Conservation (phyloP, 2,888 invertebrate genomes). For the Zaprionus obscuricornis region DNA sequence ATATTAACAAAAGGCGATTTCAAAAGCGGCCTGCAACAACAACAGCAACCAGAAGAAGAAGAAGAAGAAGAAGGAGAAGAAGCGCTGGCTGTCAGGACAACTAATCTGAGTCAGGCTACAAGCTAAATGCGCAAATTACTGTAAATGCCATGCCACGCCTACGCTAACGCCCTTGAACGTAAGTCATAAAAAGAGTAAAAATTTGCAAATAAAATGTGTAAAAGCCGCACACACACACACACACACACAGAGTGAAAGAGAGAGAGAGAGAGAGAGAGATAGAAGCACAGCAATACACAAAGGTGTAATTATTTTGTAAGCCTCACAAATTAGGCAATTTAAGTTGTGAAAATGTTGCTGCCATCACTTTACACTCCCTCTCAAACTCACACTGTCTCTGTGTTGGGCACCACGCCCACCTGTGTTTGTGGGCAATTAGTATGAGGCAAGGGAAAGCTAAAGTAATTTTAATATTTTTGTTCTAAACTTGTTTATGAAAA, state of each 20-base stretch:
- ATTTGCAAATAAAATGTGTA: slow-evolving; percentile 20
- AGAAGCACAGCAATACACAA: slow-evolving; percentile 25
- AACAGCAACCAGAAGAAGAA: no score
- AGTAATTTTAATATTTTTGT: slow-evolving; percentile 19
- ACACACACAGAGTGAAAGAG: no score
- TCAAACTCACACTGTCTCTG: slow-evolving; percentile 11
- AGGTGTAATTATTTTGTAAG: slow-evolving; percentile 76
- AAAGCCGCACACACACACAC: slow-evolving; percentile 6
- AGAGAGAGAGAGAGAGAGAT: not conserved
- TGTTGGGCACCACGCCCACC: not conserved
- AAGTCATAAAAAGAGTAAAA: slow-evolving; percentile 37
- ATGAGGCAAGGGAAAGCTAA: not conserved
- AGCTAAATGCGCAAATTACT: slow-evolving; percentile 21
- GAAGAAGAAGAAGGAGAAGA: no score
- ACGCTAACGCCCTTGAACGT: not conserved
- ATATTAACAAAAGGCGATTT: not conserved
- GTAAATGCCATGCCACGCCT: slow-evolving; percentile 2
- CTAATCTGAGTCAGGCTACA: slow-evolving; percentile 16
- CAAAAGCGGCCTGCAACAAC: no score
- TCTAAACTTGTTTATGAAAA: slow-evolving; percentile 21
- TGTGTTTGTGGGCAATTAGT: slow-evolving; percentile 33
- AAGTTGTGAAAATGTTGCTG: slow-evolving; percentile 48
- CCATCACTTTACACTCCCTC: not conserved
- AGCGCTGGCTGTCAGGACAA: slow-evolving; percentile 9
- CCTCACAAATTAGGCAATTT: slow-evolving; percentile 79